Evolutionary conservation across 2,113 vertebrate species (phyloP).

Genomic region (Toxotes chatareus): DNA sequence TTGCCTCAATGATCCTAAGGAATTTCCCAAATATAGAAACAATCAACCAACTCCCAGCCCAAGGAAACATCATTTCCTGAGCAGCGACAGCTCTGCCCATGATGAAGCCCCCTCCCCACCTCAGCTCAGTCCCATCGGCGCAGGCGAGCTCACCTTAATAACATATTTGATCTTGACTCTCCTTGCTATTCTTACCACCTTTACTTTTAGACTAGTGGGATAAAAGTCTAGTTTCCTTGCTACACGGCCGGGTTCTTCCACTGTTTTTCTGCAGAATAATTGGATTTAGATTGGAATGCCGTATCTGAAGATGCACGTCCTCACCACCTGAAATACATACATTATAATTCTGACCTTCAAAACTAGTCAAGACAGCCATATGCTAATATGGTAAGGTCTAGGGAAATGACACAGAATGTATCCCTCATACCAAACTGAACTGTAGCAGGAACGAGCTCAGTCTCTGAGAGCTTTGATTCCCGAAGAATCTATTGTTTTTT

Average conservation of each 20-base stretch:
- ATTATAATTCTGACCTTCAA: slow-evolving; percentile 40
- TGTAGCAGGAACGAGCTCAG: neutral
- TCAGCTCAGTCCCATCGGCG: neutral
- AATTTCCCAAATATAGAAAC: slow-evolving; percentile 78
- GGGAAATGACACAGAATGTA: neutral
- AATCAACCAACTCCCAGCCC: slow-evolving; percentile 63
- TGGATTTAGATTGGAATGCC: slow-evolving; percentile 4
- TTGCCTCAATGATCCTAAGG: slow-evolving; percentile 51
- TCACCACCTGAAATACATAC: neutral
- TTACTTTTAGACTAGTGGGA: slow-evolving; percentile 37
- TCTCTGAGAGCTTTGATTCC: neutral
- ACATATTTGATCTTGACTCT: slow-evolving; percentile 68
- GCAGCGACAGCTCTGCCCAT: neutral
- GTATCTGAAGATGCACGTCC: slow-evolving; percentile 9
- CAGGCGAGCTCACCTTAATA: slow-evolving; percentile 43
- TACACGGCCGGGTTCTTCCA: neutral
- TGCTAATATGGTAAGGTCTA: neutral
- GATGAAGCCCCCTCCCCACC: slow-evolving; percentile 38
- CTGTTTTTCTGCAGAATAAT: slow-evolving; percentile 29
- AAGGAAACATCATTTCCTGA: slow-evolving; percentile 78
- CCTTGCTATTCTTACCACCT: slow-evolving; percentile 63
- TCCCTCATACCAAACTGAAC: neutral
- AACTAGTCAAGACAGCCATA: neutral
- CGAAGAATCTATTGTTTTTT: neutral
- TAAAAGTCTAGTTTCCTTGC: slow-evolving; percentile 15